phyloP scores from a whole-genome alignment of 2,113 vertebrate genomes.

The Redunca redunca region DNA sequence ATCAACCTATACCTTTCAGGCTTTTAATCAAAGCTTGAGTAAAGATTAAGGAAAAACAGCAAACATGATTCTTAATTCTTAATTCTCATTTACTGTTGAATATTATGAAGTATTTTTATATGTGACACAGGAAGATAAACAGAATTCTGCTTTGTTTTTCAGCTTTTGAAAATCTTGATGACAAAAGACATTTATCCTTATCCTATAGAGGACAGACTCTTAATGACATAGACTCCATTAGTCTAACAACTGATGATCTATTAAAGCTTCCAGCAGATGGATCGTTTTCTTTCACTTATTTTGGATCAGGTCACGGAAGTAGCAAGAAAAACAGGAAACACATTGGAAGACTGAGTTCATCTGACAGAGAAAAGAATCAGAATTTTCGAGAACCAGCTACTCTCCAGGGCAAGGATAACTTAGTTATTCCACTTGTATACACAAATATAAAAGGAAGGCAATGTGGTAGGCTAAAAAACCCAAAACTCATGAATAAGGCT shows the following conservation, averaged over 20 bases:
- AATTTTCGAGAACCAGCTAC: background rate
- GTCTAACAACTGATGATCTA: slow-evolving; percentile 91
- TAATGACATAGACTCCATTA: slow-evolving; percentile 80
- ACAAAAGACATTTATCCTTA: background rate
- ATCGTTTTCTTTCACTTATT: slow-evolving; percentile 74
- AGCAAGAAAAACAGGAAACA: slow-evolving; percentile 41
- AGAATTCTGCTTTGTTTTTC: slow-evolving; percentile 61
- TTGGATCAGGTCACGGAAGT: background rate
- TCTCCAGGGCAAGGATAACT: background rate
- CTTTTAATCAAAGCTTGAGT: slow-evolving; percentile 17
- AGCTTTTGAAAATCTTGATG: slow-evolving; percentile 43
- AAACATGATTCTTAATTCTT: background rate
- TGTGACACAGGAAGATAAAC: background rate
- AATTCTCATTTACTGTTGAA: background rate
- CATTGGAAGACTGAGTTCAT: background rate
- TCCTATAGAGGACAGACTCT: slow-evolving; percentile 27
- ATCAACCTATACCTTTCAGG: background rate
- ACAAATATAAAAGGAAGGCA: slow-evolving; percentile 21
- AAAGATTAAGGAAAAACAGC: background rate
- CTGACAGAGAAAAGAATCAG: background rate
- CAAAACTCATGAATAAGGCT: slow-evolving; percentile 1
- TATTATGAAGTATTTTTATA: background rate
- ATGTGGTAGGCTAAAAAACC: background rate
- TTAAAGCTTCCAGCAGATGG: slow-evolving; percentile 86
- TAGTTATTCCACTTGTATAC: background rate